These are phyloP conservation scores for Bubo scandiacus DNA, from an alignment of 2,113 vertebrate genomes.

Conservation along the genomic window DNA sequence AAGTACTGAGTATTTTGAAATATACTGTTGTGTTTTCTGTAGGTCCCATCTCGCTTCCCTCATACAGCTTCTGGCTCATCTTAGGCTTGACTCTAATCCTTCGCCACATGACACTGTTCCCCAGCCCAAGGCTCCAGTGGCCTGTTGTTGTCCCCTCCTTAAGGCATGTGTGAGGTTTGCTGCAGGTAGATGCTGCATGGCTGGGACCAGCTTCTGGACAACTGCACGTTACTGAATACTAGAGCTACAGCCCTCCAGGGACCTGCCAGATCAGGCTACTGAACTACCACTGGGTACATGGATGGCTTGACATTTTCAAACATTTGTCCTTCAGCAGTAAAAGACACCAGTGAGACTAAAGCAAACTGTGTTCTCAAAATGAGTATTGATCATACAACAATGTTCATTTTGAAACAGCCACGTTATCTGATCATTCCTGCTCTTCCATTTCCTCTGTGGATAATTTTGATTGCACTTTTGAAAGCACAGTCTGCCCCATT, in stretches of 20 bases:
- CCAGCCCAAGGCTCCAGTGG: not conserved
- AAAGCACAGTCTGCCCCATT: not conserved
- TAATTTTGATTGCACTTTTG: not conserved
- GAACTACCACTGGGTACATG: rapidly evolving
- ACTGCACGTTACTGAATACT: rapidly evolving
- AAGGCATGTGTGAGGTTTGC: not conserved
- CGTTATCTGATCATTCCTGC: not conserved
- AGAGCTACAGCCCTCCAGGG: not conserved
- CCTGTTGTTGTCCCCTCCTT: not conserved
- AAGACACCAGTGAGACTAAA: not conserved
- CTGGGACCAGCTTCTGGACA: not conserved
- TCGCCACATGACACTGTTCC: rapidly evolving
- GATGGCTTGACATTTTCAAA: not conserved
- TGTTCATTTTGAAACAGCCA: not conserved
- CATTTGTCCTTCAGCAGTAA: not conserved
- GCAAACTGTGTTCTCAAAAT: not conserved
- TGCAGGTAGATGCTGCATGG: not conserved
- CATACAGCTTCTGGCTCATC: not conserved
- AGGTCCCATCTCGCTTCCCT: not conserved
- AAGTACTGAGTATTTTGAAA: not conserved
- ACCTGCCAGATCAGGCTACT: not conserved
- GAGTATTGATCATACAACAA: not conserved
- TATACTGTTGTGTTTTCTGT: rapidly evolving
- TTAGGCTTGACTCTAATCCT: not conserved
- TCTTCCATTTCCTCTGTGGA: not conserved